phyloP scores from a whole-genome alignment of 1,140 invertebrate genomes.

The Drosophila rufa region DNA sequence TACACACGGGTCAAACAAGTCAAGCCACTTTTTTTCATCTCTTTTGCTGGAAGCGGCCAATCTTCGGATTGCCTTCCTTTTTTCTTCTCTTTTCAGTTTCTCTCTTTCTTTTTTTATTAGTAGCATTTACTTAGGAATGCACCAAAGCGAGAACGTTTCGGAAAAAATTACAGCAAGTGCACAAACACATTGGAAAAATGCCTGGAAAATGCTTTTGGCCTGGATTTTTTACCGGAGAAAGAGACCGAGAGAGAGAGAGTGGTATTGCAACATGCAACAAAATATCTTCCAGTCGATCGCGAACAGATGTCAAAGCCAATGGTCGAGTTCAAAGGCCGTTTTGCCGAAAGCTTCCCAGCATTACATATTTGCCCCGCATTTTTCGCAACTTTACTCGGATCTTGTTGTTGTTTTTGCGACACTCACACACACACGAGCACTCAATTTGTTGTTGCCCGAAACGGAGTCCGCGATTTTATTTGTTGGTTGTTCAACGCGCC shows the following conservation, averaged over 20 bases:
- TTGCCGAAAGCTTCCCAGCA: slow-evolving; percentile 36
- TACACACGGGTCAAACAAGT: slow-evolving; percentile 72
- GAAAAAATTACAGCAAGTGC: slow-evolving; percentile 70
- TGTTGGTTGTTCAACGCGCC: slow-evolving; percentile 56
- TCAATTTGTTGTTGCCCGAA: slow-evolving; percentile 38
- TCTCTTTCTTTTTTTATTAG: slow-evolving; percentile 73
- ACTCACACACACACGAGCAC: slow-evolving; percentile 24
- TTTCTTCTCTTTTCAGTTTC: slow-evolving; percentile 58
- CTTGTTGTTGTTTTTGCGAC: slow-evolving; percentile 35
- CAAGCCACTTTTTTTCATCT: slow-evolving; percentile 75
- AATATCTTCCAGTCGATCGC: slow-evolving; percentile 35
- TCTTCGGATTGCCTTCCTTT: slow-evolving; percentile 77
- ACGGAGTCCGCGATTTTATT: slow-evolving; percentile 37
- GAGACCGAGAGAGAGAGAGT: slow-evolving; percentile 25
- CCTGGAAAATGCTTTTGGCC: slow-evolving; percentile 72
- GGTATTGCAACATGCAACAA: slow-evolving; percentile 2
- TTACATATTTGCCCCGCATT: slow-evolving; percentile 29
- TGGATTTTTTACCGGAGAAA: slow-evolving; percentile 42
- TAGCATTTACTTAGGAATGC: slow-evolving; percentile 83
- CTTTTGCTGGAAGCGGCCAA: slow-evolving; percentile 71
- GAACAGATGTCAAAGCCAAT: slow-evolving; percentile 62
- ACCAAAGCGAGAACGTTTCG: slow-evolving; percentile 82
- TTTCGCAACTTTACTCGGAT: slow-evolving; percentile 27
- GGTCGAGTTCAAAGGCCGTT: slow-evolving; percentile 65
- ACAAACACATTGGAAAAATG: slow-evolving; percentile 54